phyloP scores from a whole-genome alignment of 2,113 vertebrate genomes.

The Gymnogyps californianus region DNA sequence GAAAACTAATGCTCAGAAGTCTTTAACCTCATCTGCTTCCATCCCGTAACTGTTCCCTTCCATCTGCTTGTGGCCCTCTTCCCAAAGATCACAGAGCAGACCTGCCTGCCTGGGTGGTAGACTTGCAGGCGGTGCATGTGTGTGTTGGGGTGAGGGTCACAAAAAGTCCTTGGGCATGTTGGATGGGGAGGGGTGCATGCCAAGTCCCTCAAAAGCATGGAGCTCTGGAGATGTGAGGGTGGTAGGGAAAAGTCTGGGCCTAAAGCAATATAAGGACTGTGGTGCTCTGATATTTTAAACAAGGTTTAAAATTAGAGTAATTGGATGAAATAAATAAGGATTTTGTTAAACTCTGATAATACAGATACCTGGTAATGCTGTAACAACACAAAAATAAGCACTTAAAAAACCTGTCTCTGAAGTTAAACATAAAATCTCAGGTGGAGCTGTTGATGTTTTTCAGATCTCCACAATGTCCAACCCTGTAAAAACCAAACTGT shows the following conservation, averaged over 20 bases:
- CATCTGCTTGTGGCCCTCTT: neutral
- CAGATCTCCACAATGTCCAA: neutral
- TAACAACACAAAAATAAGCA: neutral
- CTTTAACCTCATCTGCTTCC: conserved; percentile 11
- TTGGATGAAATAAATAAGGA: neutral
- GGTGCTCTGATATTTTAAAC: neutral
- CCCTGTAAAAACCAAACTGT: neutral
- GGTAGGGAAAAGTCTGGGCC: neutral
- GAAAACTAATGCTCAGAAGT: neutral
- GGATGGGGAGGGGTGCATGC: neutral
- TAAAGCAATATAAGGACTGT: neutral
- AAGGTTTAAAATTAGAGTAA: neutral
- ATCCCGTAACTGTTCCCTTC: neutral
- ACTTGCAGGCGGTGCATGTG: neutral
- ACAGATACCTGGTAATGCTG: neutral
- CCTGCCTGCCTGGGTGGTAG: neutral
- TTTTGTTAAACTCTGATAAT: neutral
- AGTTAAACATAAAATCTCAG: neutral
- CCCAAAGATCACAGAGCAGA: neutral
- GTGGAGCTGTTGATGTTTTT: neutral
- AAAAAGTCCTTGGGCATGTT: neutral
- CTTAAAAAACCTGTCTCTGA: neutral
- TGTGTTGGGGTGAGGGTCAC: neutral
- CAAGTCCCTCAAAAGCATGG: neutral
- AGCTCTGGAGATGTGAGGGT: neutral